phyloP scores from a whole-genome alignment of 1,140 invertebrate genomes.

The Listronotus bonariensis region DNA sequence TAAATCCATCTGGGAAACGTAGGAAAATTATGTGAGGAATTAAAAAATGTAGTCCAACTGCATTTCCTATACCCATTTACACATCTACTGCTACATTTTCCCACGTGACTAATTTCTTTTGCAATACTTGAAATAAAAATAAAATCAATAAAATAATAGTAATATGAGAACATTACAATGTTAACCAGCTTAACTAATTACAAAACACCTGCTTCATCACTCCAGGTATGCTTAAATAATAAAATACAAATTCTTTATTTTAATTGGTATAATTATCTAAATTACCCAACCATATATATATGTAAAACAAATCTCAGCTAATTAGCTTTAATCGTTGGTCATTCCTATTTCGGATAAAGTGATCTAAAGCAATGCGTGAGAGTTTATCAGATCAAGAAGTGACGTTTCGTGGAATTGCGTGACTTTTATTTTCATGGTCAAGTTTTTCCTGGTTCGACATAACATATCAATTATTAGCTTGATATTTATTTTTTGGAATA shows the following conservation, averaged over 20 bases:
- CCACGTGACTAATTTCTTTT: too few species aligned
- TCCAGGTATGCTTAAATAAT: conserved; percentile 4
- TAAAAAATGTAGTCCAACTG: too few species aligned
- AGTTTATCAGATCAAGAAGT: conserved; percentile 17
- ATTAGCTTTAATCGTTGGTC: conserved; percentile 25
- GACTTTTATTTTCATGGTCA: conserved; percentile 1
- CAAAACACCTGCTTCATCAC: conserved; percentile 18
- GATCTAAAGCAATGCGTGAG: conserved; percentile 20
- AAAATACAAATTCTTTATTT: conserved; percentile 19
- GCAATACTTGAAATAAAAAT: too few species aligned
- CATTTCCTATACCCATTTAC: too few species aligned
- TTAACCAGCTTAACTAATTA: conserved; percentile 7
- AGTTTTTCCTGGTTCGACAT: neutral
- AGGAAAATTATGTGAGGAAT: too few species aligned
- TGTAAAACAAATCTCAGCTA: conserved; percentile 16
- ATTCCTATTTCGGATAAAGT: conserved; percentile 18
- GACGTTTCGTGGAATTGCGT: neutral
- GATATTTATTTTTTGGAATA: too few species aligned
- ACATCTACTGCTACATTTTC: too few species aligned
- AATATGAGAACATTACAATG: conserved; percentile 16
- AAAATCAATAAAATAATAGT: too few species aligned
- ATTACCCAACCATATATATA: conserved; percentile 21
- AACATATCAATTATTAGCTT: too few species aligned
- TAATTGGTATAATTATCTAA: conserved; percentile 24
- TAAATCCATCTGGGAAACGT: too few species aligned